Base-by-base conservation (phyloP, 2,888 invertebrate species). In the Melipona beecheii region DNA sequence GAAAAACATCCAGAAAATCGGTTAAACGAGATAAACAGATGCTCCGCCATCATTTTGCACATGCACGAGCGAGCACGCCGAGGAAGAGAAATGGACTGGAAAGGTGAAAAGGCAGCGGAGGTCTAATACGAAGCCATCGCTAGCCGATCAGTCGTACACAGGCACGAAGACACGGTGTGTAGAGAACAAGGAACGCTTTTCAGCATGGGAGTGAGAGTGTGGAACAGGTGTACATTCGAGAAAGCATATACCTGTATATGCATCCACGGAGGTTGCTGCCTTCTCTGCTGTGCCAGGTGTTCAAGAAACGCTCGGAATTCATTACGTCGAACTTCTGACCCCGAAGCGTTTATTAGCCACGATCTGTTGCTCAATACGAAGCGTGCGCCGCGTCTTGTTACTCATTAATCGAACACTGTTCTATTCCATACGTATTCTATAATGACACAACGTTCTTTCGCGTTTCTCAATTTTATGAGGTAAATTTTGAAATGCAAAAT, bases 141-240 rank as follows among this genome's bases (percentile, higher is more conserved):
- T 87, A 85, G 66, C n/a, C n/a, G 60, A 60, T 73, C 72, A 62
- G 62, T 36, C 68, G 64, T 31, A 49, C 43, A 64, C 36, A 75
- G 75, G 69, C 31, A n/a, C 75, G 64, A 77, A 78, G 75, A 62
- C 60, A 54, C 71, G 43, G 52, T 68, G 54, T 70, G 58, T 56
- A 43, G 66, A 76, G 68, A 75, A 43, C 62, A 75, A 66, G 74
- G 69, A 81, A 83, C 68, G 74, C 78, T 82, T 84, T 80, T 79
- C 78, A 83, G 77, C 70, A 80, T 83, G 74, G 75, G 78, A 82
- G 81, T 69, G 87, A 84, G 87, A 89, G 81, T 73, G 64, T 64
- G 84, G 78, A 90, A 90, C 87, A 90, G 90, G 90, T 89, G 90
- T 86, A 89, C 83, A 69, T 74, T 77, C 77, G 79, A 79, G 81